Evolutionary conservation across 2,113 vertebrate species (phyloP).

Genomic region (Paracyprichromis sp.): DNA sequence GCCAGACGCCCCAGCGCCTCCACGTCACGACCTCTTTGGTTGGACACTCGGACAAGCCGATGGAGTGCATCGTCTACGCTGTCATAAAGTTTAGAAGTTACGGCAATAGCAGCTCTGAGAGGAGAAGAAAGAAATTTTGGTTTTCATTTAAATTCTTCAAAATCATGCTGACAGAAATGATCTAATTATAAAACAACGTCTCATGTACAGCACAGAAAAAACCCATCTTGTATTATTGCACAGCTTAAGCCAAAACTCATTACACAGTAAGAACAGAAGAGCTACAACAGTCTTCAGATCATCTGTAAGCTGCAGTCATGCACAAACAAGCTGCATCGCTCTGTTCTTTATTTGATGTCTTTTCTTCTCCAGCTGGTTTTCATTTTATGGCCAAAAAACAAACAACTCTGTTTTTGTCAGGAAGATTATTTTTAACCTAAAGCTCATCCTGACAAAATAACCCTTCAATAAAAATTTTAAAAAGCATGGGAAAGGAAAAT

Average conservation of each 20-base stretch:
- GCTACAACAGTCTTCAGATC: not conserved
- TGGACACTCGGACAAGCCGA: conserved; percentile 79
- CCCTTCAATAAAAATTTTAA: not conserved
- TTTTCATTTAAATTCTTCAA: not conserved
- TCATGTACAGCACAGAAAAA: not conserved
- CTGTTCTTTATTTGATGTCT: not conserved
- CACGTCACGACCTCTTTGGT: conserved; percentile 75
- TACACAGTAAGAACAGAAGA: not conserved
- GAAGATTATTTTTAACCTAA: conserved; percentile 18
- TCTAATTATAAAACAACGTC: not conserved
- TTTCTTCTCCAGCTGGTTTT: not conserved
- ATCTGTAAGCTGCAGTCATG: not conserved
- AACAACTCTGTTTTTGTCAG: not conserved
- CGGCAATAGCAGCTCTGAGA: conserved; percentile 70
- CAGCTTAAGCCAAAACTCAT: conserved; percentile 10
- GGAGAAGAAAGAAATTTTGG: not conserved
- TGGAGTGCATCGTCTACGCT: conserved; percentile 86
- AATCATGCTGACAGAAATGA: not conserved
- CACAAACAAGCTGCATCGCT: not conserved
- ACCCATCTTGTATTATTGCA: not conserved
- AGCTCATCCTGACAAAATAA: not conserved
- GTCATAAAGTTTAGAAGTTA: conserved; percentile 72
- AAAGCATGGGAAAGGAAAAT: not conserved
- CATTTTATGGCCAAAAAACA: not conserved
- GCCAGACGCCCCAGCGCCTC: conserved; percentile 70